Evolutionary conservation across 2,888 invertebrate genomes (phyloP).

Genomic region (Therioaphis trifolii): DNA sequence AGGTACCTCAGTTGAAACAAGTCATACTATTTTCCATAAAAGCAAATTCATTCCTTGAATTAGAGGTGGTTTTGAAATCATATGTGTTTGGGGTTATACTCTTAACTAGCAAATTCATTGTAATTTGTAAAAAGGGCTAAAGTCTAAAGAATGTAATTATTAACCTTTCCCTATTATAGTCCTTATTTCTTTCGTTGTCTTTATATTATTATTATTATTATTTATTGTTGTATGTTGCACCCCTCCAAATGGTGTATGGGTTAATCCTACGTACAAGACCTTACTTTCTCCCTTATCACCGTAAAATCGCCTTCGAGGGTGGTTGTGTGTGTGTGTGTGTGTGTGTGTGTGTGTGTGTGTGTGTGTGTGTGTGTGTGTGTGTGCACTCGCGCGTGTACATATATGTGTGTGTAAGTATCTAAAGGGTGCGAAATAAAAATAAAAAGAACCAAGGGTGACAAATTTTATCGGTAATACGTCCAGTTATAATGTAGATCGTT

Average conservation of each 20-base stretch:
- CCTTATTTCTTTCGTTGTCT: conserved; percentile 30
- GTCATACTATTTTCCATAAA: background rate
- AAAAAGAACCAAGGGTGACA: conserved; percentile 45
- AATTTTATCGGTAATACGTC: conserved; percentile 45
- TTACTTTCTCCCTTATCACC: background rate
- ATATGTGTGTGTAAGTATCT: background rate
- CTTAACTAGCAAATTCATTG: background rate
- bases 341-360: too few relatives aligned
- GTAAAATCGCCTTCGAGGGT: conserved; percentile 46
- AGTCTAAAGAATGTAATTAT: conserved; percentile 48
- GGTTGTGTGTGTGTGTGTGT: conserved; percentile 30
- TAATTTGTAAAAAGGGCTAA: conserved; percentile 25
- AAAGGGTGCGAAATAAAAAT: conserved; percentile 44
- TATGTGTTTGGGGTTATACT: background rate
- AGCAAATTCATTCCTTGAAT: background rate
- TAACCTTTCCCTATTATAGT: conserved; percentile 36
- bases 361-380: too few relatives aligned
- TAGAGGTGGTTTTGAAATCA: background rate
- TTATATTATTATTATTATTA: conserved; percentile 41
- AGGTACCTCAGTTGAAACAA: background rate
- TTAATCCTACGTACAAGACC: conserved; percentile 40
- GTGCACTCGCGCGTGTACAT: too few relatives aligned
- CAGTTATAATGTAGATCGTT: conserved; percentile 25
- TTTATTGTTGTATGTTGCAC: conserved; percentile 31
- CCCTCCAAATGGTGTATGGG: conserved; percentile 13